Base-by-base conservation (phyloP, 2,113 vertebrate genomes). In the Amphiprion ocellaris region DNA sequence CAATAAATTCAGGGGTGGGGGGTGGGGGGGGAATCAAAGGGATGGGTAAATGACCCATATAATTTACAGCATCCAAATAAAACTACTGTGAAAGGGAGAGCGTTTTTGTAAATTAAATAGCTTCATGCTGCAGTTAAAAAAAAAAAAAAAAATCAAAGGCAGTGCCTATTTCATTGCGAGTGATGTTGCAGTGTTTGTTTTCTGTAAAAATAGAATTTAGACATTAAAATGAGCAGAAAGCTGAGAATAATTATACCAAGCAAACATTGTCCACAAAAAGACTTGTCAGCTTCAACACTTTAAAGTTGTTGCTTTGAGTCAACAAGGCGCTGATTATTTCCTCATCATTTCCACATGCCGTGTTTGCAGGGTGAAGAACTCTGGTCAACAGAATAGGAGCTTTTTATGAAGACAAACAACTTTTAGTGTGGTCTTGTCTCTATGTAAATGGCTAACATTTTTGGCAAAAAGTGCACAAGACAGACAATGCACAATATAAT, bases 181-280 rank as follows among this genome's bases (percentile, higher is more conserved):
- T 26, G 17, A 49, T 52, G 16, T 0, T 39, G 15, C 47, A 10
- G 10, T n/a, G 59, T 69, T 74, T 30, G 19, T 68, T 63, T 37
- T 5, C 28, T 63, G 50, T 75, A 33, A 68, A 78, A 37, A 2
- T 14, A 24, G 3, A 62, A 53, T 47, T 62, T 2, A 14, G 54
- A 77, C 59, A 47, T 61, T 67, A 37, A 70, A 74, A 71, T 53
- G 64, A 44, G 53, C 50, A 14, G 61, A 72, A 73, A 76, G 41
- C 17, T 63, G 50, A 59, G 30, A 39, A 49, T 55, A 74, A 70
- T 77, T 44, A 55, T 1, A 2, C 10, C 10, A 28, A 52, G 61
- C 19, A 50, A 65, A 50, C 24, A 67, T 10, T 8, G 0, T 59
- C 46, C 28, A 53, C 50, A 62, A 15, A 58, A 12, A 58, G 68